A percentile compares a stretch with the other conserved stretches of the same genome.
These are phyloP conservation scores for Neria commutata DNA, from an alignment of 2,888 invertebrate species.

Conservation along the genomic window DNA sequence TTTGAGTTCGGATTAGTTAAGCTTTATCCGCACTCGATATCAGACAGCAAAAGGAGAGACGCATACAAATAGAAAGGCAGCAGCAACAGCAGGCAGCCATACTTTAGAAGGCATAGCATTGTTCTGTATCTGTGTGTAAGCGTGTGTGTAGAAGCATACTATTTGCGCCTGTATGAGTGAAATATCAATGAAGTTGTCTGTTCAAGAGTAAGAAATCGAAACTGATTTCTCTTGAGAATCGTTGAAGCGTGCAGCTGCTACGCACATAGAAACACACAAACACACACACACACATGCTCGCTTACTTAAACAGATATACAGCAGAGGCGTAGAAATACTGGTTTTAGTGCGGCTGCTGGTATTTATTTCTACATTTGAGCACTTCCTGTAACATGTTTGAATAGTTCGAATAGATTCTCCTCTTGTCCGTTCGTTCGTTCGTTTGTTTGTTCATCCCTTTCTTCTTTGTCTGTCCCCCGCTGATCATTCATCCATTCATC, in stretches of 20 bases:
- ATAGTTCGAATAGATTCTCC: no score
- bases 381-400: background rate
- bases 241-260: constrained; percentile 5
- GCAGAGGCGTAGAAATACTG: background rate
- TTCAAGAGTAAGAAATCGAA: constrained; percentile 10
- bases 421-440: no score
- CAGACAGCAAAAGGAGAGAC: background rate
- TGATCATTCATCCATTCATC: no score
- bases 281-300: background rate
- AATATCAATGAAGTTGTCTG: constrained; percentile 3
- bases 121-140: no score
- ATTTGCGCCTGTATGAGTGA: background rate
- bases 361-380: background rate
- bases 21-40: background rate
- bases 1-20: background rate
- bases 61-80: background rate
- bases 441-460: no score
- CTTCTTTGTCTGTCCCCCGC: no score
- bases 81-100: background rate
- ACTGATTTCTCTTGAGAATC: constrained; percentile 17
- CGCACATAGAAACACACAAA: background rate
- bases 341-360: background rate
- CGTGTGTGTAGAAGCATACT: background rate
- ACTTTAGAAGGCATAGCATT: no score
- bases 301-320: background rate